Conservation (phyloP, 2,888 invertebrate species). For the Microplitis deprimator region DNA sequence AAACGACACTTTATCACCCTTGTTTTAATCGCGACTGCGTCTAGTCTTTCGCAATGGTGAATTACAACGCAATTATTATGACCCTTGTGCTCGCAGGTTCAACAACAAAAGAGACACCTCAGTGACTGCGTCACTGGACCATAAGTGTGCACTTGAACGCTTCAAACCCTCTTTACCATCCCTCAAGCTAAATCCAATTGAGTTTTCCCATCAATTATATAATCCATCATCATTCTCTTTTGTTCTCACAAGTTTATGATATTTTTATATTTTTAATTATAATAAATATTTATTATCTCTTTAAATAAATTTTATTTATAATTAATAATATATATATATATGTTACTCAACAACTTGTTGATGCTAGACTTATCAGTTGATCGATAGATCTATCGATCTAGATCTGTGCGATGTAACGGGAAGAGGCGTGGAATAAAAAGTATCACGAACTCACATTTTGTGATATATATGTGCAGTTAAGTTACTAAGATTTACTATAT, state of each 20-base stretch:
- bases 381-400: conserved; percentile 11
- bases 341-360: not conserved
- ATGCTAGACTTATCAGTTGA: conserved; percentile 1
- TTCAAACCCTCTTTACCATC: not conserved
- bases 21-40: not conserved
- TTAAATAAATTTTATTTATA: too few relatives aligned
- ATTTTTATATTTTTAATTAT: not conserved
- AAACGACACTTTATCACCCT: not conserved
- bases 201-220: not conserved
- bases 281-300: too few relatives aligned
- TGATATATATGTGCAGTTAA: conserved; percentile 19
- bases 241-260: not conserved
- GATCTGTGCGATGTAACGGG: conserved; percentile 13
- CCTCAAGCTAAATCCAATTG: not conserved
- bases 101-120: not conserved
- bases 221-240: not conserved
- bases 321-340: not conserved
- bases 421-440: conserved; percentile 17
- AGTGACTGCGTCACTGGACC: not conserved
- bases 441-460: not conserved
- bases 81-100: not conserved
- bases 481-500: conserved; percentile 11
- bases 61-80: not conserved
- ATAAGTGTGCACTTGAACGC: not conserved
- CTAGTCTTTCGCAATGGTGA: not conserved